Evolutionary conservation across 2,888 invertebrate species (phyloP), one percentile per base, ranked within the genome.

Genomic region (Antheraea assamensis): DNA sequence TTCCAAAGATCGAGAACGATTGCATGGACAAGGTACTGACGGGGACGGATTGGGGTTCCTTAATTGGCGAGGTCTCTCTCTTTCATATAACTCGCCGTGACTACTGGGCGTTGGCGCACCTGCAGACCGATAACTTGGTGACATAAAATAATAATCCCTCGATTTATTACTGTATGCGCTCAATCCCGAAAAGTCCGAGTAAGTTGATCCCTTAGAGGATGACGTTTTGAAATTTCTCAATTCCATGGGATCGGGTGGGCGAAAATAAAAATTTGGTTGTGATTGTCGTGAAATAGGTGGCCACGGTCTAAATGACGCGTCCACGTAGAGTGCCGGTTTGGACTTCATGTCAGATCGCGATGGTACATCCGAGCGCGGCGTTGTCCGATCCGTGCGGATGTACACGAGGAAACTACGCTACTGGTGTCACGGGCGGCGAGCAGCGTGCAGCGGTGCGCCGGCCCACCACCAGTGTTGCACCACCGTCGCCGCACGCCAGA

Each of bases 1-100:
- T 82, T 97, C 97, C 88, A 97, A 93, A 3, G 97, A 97, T 74
- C 96, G 95, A 24, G 97, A 96, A 71, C 96, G 95, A 71, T 94
- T 95, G 85, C 96, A 96, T 31, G 96, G 95, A 81, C 96, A 96
- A 4, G 95, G 92, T 17, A 93, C 89, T 55, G 92, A 84, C 21
- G 90, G 84, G 15, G 85, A 85, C 8, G 89, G 85, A 79, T 88
- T 87, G 68, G 89, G 89, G 74, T 87, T 86, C 76, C 91, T 87
- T 89, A 95, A 83, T 95, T 96, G 79, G 85, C 95, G 78, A 90
- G 89, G 88, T 75, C 92, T 86, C 78, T 93, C 93, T 75, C 92
- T 87, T 21, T 85, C 82, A 78, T 92, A 93, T 75, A 90, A 77
- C 49, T 93, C 93, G 42, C 85, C 85, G 76, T 92, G 90, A 73